phyloP scores from a whole-genome alignment of 1,140 invertebrate species.

The Calliphora vicina region DNA sequence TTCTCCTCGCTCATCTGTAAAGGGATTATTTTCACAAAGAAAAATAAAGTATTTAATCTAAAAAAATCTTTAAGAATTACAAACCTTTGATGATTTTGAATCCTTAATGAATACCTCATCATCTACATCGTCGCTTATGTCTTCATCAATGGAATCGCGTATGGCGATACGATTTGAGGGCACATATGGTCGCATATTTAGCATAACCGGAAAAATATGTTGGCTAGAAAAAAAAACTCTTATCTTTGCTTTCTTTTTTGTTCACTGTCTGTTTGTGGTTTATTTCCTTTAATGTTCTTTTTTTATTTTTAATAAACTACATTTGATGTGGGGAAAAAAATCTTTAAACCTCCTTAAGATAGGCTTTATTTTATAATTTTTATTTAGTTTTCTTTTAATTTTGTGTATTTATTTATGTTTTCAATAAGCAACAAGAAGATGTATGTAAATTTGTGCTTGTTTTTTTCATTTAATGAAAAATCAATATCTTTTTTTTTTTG shows the following conservation, averaged over 20 bases:
- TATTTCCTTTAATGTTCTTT: not conserved
- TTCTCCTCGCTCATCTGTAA: conserved; percentile 74
- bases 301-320: not conserved
- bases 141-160: conserved; percentile 62
- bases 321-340: not conserved
- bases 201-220: conserved; percentile 45
- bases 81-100: conserved; percentile 67
- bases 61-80: not conserved
- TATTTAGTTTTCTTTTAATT: not conserved
- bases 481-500: conserved; percentile 17
- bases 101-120: conserved; percentile 82
- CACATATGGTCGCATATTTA: conserved; percentile 63
- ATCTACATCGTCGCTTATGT: conserved; percentile 70
- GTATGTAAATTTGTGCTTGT: too few relatives aligned
- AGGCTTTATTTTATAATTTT: not conserved
- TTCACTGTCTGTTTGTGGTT: not conserved
- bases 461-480: conserved; percentile 11
- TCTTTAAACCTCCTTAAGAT: not conserved
- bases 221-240: not conserved
- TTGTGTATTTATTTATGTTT: not conserved
- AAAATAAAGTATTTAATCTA: not conserved
- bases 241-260: not conserved
- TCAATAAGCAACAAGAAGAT: not conserved
- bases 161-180: conserved; percentile 61
- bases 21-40: too few relatives aligned